These are phyloP conservation scores for Smittia aterrima DNA, from an alignment of 2,888 invertebrate genomes.

Conservation along the genomic window DNA sequence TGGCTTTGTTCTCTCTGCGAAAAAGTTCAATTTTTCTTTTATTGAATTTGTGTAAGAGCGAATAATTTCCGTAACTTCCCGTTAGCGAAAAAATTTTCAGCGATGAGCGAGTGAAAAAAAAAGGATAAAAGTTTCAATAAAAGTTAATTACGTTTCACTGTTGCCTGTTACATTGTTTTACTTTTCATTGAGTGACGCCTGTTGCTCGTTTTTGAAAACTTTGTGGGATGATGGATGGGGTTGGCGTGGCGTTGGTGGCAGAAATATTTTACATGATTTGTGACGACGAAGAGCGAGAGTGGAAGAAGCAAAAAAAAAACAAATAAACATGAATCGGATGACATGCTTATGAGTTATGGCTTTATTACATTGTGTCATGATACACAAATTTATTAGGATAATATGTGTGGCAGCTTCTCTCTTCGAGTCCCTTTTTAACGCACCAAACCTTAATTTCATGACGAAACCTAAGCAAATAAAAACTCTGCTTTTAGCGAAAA, in stretches of 20 bases:
- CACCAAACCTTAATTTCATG: constrained; percentile 12
- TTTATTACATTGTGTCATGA: constrained; percentile 41
- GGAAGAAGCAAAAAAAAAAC: constrained; percentile 19
- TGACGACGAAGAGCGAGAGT: constrained; percentile 3
- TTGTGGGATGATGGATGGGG: not conserved
- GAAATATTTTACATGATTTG: not conserved
- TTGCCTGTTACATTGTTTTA: constrained; percentile 20
- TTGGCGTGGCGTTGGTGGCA: not conserved
- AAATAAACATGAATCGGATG: constrained; percentile 41
- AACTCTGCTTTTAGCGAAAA: not conserved
- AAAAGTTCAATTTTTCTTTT: not conserved
- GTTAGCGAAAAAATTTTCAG: not conserved
- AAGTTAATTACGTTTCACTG: constrained; percentile 28
- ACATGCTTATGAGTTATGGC: constrained; percentile 39
- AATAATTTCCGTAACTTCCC: not conserved
- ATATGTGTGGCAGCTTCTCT: constrained; percentile 9
- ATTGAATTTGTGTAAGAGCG: constrained; percentile 26
- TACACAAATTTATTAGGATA: constrained; percentile 40
- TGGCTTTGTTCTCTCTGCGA: constrained; percentile 11
- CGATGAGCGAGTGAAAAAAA: constrained; percentile 1
- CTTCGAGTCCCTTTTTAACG: constrained; percentile 10
- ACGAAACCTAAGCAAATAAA: constrained; percentile 25
- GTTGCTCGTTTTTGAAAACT: constrained; percentile 21
- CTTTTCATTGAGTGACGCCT: constrained; percentile 37
- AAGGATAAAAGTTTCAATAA: constrained; percentile 17